These are phyloP conservation scores for Polymixis lichenea DNA, from an alignment of 2,888 invertebrate genomes.

Conservation along the genomic window DNA sequence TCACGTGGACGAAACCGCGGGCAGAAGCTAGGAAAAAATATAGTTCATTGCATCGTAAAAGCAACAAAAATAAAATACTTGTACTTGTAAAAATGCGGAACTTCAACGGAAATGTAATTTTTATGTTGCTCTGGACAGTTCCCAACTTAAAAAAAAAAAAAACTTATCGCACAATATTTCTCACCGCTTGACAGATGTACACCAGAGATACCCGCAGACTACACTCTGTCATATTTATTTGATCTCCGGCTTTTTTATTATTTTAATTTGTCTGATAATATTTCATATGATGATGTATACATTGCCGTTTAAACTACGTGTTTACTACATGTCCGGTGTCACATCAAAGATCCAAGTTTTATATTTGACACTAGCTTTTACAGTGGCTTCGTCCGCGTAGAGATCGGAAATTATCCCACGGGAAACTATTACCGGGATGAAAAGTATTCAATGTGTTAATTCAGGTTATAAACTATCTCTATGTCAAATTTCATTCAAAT, in stretches of 20 bases:
- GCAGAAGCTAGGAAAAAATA: not conserved
- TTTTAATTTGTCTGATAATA: slow-evolving; percentile 45
- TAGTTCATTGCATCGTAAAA: not conserved
- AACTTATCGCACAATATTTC: slow-evolving; percentile 11
- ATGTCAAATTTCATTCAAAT: too few species aligned
- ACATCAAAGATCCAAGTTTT: slow-evolving; percentile 52
- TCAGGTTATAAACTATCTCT: too few species aligned
- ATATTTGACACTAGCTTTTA: slow-evolving; percentile 1
- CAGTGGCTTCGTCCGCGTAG: too few species aligned
- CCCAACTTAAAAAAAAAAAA: not conserved
- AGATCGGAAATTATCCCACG: too few species aligned
- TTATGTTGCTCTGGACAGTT: not conserved
- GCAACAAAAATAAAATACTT: not conserved
- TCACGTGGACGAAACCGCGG: too few species aligned
- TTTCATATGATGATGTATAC: slow-evolving; percentile 24
- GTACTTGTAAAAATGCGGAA: slow-evolving; percentile 23
- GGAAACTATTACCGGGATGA: too few species aligned
- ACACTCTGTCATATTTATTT: slow-evolving; percentile 42
- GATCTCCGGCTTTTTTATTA: slow-evolving; percentile 36
- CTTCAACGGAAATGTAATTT: slow-evolving; percentile 23
- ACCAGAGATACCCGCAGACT: slow-evolving; percentile 23
- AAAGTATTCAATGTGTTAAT: too few species aligned
- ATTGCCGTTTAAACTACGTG: slow-evolving; percentile 24
- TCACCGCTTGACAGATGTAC: slow-evolving; percentile 13
- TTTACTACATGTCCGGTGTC: slow-evolving; percentile 31